These are phyloP conservation scores for Meda fulgida DNA, from an alignment of 2,797 vertebrate genomes.

Conservation along the genomic window DNA sequence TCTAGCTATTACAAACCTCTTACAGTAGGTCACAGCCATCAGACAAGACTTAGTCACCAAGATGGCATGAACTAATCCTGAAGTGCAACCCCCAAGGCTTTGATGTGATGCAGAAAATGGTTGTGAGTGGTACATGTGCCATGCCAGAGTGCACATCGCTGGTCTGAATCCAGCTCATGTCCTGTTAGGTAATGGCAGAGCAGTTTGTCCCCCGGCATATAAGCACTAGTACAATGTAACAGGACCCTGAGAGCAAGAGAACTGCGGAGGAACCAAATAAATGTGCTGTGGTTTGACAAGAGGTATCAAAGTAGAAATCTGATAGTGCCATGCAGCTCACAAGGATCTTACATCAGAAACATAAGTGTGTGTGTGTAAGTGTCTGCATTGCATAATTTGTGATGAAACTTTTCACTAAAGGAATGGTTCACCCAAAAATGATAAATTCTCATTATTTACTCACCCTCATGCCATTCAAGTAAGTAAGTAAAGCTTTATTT, in stretches of 20 bases:
- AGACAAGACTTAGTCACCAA: slow-evolving; percentile 28
- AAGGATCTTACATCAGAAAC: slow-evolving; percentile 18
- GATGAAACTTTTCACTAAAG: not conserved
- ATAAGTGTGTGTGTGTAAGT: not conserved
- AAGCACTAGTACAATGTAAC: slow-evolving; percentile 10
- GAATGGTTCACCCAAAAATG: not conserved
- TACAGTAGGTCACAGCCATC: slow-evolving; percentile 22
- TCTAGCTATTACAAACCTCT: slow-evolving; percentile 20
- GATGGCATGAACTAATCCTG: slow-evolving; percentile 15
- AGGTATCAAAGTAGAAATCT: slow-evolving; percentile 15
- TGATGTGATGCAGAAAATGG: slow-evolving; percentile 42
- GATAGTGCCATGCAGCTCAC: not conserved
- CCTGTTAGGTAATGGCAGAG: slow-evolving; percentile 20
- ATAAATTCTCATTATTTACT: not conserved
- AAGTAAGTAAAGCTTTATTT: not conserved
- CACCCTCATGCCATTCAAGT: not conserved
- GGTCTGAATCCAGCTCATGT: slow-evolving; percentile 21
- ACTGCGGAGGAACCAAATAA: not conserved
- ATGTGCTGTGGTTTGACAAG: not conserved
- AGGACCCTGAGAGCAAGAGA: not conserved
- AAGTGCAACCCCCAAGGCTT: slow-evolving; percentile 7
- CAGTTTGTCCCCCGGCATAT: slow-evolving; percentile 29
- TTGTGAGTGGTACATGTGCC: not conserved
- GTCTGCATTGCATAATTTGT: not conserved
- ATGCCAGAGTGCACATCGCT: not conserved